phyloP scores from a whole-genome alignment of 2,113 vertebrate species.

The Oryzias celebensis region DNA sequence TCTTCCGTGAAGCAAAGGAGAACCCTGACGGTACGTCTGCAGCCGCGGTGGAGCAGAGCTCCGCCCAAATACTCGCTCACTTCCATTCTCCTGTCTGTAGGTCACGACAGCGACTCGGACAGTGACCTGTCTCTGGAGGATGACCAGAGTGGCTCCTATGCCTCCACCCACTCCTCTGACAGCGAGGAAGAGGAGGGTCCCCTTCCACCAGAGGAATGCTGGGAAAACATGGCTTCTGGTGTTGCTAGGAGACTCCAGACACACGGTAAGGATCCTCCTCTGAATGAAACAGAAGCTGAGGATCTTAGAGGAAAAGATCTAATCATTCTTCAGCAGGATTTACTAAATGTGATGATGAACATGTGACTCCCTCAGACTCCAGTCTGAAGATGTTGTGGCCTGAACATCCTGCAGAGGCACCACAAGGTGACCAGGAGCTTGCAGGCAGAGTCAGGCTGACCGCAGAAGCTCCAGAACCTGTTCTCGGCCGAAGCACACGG shows the following conservation, averaged over 20 bases:
- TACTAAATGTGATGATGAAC: background rate
- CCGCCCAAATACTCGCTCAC: background rate
- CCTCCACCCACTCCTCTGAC: conserved; percentile 90
- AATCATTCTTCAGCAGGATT: too few species aligned
- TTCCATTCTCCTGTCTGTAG: conserved; percentile 47
- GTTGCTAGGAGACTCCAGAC: conserved; percentile 58
- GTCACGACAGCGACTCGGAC: conserved; percentile 88
- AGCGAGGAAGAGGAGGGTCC: conserved; percentile 87
- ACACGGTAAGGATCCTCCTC: conserved; percentile 26
- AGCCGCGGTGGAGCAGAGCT: background rate
- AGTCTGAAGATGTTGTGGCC: conserved; percentile 79
- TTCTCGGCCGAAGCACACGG: background rate
- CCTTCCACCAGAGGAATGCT: conserved; percentile 80
- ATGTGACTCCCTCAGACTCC: conserved; percentile 60
- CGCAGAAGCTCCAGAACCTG: conserved; percentile 58
- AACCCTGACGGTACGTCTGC: conserved; percentile 73
- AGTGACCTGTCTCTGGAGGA: conserved; percentile 92
- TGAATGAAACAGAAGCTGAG: background rate
- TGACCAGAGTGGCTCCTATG: conserved; percentile 88
- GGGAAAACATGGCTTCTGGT: conserved; percentile 82
- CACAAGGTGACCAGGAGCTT: conserved; percentile 64
- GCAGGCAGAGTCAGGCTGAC: conserved; percentile 51
- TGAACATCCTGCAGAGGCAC: conserved; percentile 70
- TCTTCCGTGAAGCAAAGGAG: conserved; percentile 81
- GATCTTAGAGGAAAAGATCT: too few species aligned